Conservation (phyloP, 2,113 vertebrate species). For the Nibea albiflora region DNA sequence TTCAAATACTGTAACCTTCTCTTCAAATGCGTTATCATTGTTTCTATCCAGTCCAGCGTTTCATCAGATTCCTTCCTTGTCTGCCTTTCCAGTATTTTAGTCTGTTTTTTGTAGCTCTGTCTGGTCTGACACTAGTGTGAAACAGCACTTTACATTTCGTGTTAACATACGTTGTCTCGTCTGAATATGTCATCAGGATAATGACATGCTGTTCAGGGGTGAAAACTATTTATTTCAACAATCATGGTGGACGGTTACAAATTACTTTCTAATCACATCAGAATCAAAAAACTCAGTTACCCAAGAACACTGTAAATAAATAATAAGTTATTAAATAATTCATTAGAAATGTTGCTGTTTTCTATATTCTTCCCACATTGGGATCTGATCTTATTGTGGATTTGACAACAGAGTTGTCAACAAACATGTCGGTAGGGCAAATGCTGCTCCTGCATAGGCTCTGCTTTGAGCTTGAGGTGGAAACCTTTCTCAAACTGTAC, state of each 20-base stretch:
- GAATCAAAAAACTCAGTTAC: too few species aligned
- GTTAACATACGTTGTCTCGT: background rate
- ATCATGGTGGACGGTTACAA: too few species aligned
- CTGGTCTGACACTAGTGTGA: background rate
- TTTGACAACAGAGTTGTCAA: background rate
- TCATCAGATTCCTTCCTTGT: background rate
- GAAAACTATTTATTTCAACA: background rate
- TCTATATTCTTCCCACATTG: background rate
- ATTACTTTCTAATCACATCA: too few species aligned
- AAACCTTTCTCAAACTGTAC: too few species aligned
- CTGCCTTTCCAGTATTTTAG: background rate
- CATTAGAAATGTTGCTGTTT: background rate
- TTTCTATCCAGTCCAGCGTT: background rate
- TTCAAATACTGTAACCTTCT: background rate
- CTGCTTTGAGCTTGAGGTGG: background rate
- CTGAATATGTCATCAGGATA: background rate
- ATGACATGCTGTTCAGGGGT: background rate
- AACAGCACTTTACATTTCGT: background rate
- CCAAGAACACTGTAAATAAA: too few species aligned
- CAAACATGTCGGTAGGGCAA: background rate
- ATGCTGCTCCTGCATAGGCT: background rate
- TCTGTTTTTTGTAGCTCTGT: background rate
- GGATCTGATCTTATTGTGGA: background rate
- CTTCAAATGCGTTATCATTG: background rate
- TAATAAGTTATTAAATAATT: too few species aligned